Conservation (phyloP, 2,888 invertebrate species). For the Torymus aiolomorphi region DNA sequence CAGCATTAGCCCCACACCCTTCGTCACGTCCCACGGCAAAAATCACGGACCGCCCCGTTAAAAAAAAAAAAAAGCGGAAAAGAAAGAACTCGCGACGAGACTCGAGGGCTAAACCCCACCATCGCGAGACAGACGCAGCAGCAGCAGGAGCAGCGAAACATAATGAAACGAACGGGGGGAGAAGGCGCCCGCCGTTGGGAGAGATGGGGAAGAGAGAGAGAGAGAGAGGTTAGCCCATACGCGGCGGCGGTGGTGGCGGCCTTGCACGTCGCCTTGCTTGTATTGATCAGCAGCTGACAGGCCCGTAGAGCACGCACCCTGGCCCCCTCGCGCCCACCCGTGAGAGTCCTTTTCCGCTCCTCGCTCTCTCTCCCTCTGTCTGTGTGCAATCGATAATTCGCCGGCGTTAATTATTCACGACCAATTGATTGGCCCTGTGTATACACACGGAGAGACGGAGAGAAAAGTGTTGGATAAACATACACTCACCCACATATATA, state of each 20-base stretch:
- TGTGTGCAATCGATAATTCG: background rate
- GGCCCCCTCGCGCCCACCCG: slow-evolving; percentile 50
- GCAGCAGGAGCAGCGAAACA: background rate
- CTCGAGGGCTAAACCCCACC: background rate
- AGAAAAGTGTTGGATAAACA: no score
- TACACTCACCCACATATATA: no score
- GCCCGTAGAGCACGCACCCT: slow-evolving; percentile 64
- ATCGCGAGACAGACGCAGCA: background rate
- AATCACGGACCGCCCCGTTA: no score
- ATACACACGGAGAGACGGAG: background rate
- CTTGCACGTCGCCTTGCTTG: slow-evolving; percentile 74
- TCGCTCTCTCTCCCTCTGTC: background rate
- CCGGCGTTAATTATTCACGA: slow-evolving; percentile 42
- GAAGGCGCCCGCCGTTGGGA: background rate
- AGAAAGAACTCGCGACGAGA: no score
- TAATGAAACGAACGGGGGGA: background rate
- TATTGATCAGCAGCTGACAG: slow-evolving; percentile 74
- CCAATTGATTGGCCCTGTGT: background rate
- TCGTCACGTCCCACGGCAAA: no score
- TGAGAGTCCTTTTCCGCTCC: background rate
- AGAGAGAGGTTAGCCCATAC: slow-evolving; percentile 65
- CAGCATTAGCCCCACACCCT: no score
- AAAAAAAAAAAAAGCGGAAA: no score
- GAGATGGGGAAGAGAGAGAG: slow-evolving; percentile 23
- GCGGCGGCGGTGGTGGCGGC: slow-evolving; percentile 64